These are phyloP conservation scores for Anorthoa munda DNA, from an alignment of 2,888 invertebrate species.

Conservation along the genomic window DNA sequence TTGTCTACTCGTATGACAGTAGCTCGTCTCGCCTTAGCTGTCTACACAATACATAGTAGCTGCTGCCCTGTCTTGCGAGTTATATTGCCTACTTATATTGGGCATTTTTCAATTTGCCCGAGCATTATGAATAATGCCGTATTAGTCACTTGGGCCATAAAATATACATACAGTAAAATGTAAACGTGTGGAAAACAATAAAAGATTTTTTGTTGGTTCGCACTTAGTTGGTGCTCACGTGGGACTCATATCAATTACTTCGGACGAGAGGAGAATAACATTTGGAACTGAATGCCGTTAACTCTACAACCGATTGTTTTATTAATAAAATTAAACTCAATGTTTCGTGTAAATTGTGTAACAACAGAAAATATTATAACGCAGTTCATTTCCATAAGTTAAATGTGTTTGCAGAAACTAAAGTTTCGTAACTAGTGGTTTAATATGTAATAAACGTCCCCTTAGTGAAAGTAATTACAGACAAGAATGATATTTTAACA, in stretches of 20 bases:
- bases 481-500: conserved; percentile 64
- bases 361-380: conserved; percentile 22
- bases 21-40: no score
- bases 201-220: conserved; percentile 59
- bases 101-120: no score
- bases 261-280: conserved; percentile 39
- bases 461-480: conserved; percentile 57
- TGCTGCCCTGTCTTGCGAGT: no score
- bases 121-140: no score
- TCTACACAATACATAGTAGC: no score
- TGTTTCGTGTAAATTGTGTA: conserved; percentile 17
- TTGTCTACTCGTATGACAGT: no score
- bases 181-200: conserved; percentile 60
- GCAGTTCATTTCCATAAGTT: conserved; percentile 40
- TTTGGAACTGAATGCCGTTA: conserved; percentile 38
- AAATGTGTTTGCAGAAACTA: conserved; percentile 25
- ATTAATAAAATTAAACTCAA: conserved; percentile 39
- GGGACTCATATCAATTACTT: conserved; percentile 68
- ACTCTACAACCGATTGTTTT: conserved; percentile 40
- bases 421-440: conserved; percentile 41
- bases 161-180: conserved; percentile 11
- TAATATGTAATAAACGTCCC: conserved; percentile 53
- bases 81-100: no score
- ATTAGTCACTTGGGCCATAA: no score
- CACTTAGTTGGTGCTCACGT: conserved; percentile 70